Base-by-base conservation (phyloP, 2,797 vertebrate species). In the Vespertilio murinus region DNA sequence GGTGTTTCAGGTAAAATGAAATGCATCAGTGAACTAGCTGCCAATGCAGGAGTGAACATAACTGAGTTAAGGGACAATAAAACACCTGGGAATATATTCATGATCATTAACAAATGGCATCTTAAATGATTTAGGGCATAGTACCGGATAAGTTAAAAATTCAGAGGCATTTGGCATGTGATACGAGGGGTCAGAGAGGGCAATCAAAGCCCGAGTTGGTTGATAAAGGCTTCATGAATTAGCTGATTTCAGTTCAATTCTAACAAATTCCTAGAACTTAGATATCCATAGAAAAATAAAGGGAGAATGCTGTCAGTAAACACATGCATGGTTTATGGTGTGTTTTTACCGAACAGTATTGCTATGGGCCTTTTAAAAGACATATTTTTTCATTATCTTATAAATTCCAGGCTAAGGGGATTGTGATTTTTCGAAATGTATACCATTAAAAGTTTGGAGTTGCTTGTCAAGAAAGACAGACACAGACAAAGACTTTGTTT, bases 391-490 rank as follows among this genome's bases (percentile, higher is more conserved):
- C 49, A 35, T 54, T 77, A 35, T 54, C 74, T 54, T 54, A 5
- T 11, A 30, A 6, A 14, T 74, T 16, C 23, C 28, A 64, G 14
- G 25, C 59, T 56, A 80, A 95, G 45, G 65, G 3, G 6, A 77
- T 69, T 84, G 6, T 56, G 74, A 5, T 42, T 91, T 90, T 94
- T 93, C 52, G 95, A 95, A 88, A 61, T 79, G 56, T 54, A 56
- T 80, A 33, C 5, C 18, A 69, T 23, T 86, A 59, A 65, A 79
- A 42, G 2, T 73, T 81, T 49, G 5, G 1, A 28, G 18, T 80
- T 94, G 30, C 49, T 52, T 73, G 52, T 20, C n/a, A 65, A 73
- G 11, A 67, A 40, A 64, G 54, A 80, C 7, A 94, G 82, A 78
- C 18, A 14, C 38, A 56, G 42, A 9, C 64, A 61, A 45, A 45